These are phyloP conservation scores for Drosophila quinaria DNA, from an alignment of 2,888 invertebrate genomes.

Conservation along the genomic window DNA sequence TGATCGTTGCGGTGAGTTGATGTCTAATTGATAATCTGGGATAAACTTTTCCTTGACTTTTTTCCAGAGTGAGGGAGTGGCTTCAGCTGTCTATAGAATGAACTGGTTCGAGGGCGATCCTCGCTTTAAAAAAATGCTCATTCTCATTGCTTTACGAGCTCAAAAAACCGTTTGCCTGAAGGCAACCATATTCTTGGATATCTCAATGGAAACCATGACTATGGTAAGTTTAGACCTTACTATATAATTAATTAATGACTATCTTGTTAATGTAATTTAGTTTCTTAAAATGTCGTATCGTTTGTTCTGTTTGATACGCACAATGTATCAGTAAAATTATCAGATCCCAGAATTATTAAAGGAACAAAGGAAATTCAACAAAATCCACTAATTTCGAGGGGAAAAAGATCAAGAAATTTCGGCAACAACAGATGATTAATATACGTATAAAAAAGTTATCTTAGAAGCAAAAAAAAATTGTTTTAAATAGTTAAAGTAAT, in stretches of 20 bases:
- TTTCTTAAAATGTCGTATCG: constrained; percentile 71
- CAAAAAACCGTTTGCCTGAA: constrained; percentile 68
- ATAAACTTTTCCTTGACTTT: background rate
- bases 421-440: background rate
- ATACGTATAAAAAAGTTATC: background rate
- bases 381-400: background rate
- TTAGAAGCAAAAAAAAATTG: background rate
- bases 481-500: background rate
- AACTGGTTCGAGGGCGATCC: constrained; percentile 54
- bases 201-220: constrained; percentile 75
- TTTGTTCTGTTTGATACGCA: constrained; percentile 71
- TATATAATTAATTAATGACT: background rate
- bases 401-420: background rate
- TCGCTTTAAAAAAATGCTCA: constrained; percentile 62
- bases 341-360: background rate
- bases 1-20: constrained; percentile 37
- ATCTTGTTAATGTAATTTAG: constrained; percentile 28
- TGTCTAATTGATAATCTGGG: background rate
- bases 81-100: constrained; percentile 60
- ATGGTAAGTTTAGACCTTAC: constrained; percentile 45
- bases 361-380: background rate
- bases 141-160: constrained; percentile 67
- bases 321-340: constrained; percentile 66
- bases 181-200: constrained; percentile 67
- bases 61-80: constrained; percentile 62